phyloP scores from a whole-genome alignment of 2,113 vertebrate species.

The Caretta caretta region DNA sequence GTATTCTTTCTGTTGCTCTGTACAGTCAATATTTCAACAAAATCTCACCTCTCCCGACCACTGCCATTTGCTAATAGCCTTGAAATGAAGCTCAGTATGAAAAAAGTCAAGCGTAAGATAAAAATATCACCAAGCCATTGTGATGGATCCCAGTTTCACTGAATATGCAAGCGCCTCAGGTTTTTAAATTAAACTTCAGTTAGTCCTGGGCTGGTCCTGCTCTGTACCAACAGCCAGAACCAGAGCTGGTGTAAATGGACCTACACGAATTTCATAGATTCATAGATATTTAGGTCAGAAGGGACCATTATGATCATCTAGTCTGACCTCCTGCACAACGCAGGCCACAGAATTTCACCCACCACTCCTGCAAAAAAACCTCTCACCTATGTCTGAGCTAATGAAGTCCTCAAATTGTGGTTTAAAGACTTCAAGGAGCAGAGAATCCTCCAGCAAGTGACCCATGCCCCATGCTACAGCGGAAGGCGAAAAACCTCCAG shows the following conservation, averaged over 20 bases:
- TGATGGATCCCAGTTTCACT: rapidly evolving
- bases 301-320: too few relatives aligned
- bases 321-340: too few relatives aligned
- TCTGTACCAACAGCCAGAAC: rapidly evolving
- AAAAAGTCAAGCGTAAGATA: neutral
- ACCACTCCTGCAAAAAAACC: too few relatives aligned
- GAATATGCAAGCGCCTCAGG: neutral
- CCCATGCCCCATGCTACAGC: too few relatives aligned
- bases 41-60: neutral
- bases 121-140: neutral
- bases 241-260: rapidly evolving
- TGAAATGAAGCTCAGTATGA: neutral
- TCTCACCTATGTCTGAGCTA: too few relatives aligned
- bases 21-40: neutral
- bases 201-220: rapidly evolving
- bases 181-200: neutral
- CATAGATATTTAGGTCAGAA: too few relatives aligned
- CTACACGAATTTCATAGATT: too few relatives aligned
- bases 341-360: too few relatives aligned
- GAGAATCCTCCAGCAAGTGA: too few relatives aligned
- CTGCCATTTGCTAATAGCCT: neutral
- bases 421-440: too few relatives aligned
- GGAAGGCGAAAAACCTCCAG: too few relatives aligned
- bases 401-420: too few relatives aligned
- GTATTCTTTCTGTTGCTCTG: neutral